Evolutionary conservation across 2,113 vertebrate genomes (phyloP).

Genomic region (Onychostoma macrolepis): DNA sequence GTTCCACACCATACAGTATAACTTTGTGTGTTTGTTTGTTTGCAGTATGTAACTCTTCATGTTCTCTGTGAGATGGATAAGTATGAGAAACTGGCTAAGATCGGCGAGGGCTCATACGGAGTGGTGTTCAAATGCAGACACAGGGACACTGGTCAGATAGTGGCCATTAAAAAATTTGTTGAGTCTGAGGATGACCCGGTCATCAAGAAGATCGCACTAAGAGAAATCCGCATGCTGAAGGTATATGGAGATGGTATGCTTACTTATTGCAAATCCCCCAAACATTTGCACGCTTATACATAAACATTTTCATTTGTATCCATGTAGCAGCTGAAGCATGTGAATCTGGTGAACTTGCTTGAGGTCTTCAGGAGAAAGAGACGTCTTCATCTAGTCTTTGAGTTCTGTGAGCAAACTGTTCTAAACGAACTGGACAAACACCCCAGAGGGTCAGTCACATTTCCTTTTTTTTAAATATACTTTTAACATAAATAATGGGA

Average conservation of each 20-base stretch:
- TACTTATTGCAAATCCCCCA: neutral
- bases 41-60: constrained; percentile 39
- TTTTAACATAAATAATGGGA: neutral
- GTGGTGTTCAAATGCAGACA: constrained; percentile 88
- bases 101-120: constrained; percentile 88
- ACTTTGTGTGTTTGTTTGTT: neutral
- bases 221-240: constrained; percentile 88
- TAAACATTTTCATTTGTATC: neutral
- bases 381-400: constrained; percentile 86
- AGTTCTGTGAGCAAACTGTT: constrained; percentile 90
- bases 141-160: constrained; percentile 82
- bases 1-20: neutral
- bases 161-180: constrained; percentile 88
- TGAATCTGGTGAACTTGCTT: constrained; percentile 87
- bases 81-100: constrained; percentile 86
- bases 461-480: neutral
- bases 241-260: constrained; percentile 58
- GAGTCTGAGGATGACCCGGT: constrained; percentile 87
- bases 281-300: neutral
- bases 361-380: constrained; percentile 88
- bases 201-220: constrained; percentile 85
- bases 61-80: constrained; percentile 78
- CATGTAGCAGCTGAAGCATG: constrained; percentile 85
- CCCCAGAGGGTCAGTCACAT: constrained; percentile 79
- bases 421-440: constrained; percentile 87